Base-by-base conservation (phyloP, 1,140 invertebrate genomes). In the Vanessa tameamea region DNA sequence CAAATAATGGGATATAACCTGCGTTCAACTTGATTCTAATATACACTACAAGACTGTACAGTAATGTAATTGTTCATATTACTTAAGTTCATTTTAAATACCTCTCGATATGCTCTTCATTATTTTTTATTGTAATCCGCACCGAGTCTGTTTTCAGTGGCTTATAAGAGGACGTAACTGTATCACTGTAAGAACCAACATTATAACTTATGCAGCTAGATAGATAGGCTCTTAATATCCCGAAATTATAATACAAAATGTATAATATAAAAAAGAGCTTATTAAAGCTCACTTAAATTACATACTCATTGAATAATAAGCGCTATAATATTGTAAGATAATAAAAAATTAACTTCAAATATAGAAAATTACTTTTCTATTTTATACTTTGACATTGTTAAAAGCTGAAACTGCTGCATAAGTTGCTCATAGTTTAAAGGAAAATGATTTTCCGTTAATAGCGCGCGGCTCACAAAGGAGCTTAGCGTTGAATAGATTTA, bases 361-460 rank as follows among this genome's bases (percentile, higher is more conserved):
- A 57, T 57, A n/a, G 16, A 23, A 57, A 57, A 57, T 57, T 57
- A 57, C 16, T 23, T 20, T 61, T 61, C 57, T 5, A 61, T 68
- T 64, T 73, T 73, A 73, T 59, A 65, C 71, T 66, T 61, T 69
- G 71, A 67, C 69, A 73, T 67, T 65, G 64, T 69, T 61, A 55
- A 55, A 47, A 47, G 53, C 50, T 69, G 53, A 47, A 69, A 69
- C 66, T 57, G 66, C 16, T 68, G 66, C 53, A 69, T 69, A 69
- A 59, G 26, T 69, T 20, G 53, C 16, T 73, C 64, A 47, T 69
- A 75, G 77, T 70, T 64, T 61, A 69, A 69, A 61, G 73, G 69
- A 75, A 75, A 78, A 78, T 78, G 73, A 75, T 78, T 78, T 78
- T 70, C 73, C 73, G 75, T 78, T 78, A 78, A 78, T 69, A 71